These are phyloP conservation scores for Gastracanthus pulcherrimus DNA, from an alignment of 2,888 invertebrate species.

Conservation along the genomic window DNA sequence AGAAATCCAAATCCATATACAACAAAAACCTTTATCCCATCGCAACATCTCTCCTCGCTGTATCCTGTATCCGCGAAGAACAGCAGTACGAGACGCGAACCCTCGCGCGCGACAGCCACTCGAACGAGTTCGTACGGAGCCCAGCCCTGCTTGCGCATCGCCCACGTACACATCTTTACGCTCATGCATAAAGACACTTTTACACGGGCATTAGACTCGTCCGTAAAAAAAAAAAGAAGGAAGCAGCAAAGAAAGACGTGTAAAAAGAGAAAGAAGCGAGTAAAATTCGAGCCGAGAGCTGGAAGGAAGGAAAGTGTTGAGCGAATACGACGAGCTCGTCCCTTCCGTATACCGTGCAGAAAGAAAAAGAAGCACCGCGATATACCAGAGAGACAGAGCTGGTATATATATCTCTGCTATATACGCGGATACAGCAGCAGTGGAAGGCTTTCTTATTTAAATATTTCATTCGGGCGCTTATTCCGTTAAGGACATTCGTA, in stretches of 20 bases:
- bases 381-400: slow-evolving; percentile 17
- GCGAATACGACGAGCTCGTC: slow-evolving; percentile 27
- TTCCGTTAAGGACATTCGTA: slow-evolving; percentile 64
- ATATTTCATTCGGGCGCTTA: slow-evolving; percentile 68
- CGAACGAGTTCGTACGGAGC: too few relatives aligned
- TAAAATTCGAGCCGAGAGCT: slow-evolving; percentile 27
- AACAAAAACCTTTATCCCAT: neutral
- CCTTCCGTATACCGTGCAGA: slow-evolving; percentile 13
- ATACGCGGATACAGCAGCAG: neutral
- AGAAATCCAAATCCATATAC: too few relatives aligned
- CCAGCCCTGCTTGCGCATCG: too few relatives aligned
- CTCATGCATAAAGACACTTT: slow-evolving; percentile 17
- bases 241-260: neutral
- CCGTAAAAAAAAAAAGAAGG: slow-evolving; percentile 22
- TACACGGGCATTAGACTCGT: slow-evolving; percentile 29
- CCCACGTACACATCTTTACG: neutral
- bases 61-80: too few relatives aligned
- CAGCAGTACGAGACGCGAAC: too few relatives aligned
- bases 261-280: slow-evolving; percentile 11
- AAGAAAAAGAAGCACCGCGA: slow-evolving; percentile 31
- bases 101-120: too few relatives aligned
- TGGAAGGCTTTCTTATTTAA: slow-evolving; percentile 62
- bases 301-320: slow-evolving; percentile 30
- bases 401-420: neutral
- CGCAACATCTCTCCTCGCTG: neutral